These are phyloP conservation scores for Neoascia interrupta DNA, from an alignment of 2,888 invertebrate species.

Conservation along the genomic window DNA sequence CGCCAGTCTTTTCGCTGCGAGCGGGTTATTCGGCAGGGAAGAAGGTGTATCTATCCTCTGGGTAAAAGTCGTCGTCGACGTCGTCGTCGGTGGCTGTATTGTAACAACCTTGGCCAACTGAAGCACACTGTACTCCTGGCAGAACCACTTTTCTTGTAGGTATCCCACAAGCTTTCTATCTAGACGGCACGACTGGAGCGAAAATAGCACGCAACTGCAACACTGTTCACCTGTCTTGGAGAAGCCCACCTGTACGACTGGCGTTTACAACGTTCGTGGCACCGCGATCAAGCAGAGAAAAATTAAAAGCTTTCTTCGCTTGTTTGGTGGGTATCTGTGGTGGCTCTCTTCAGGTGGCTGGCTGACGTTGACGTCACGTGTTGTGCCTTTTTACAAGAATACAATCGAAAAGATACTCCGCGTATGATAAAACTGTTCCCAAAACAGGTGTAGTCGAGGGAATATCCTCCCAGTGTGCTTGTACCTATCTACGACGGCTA, in stretches of 20 bases:
- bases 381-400: background rate
- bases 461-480: constrained; percentile 17
- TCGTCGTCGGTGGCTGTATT: constrained; percentile 2
- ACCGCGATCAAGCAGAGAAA: constrained; percentile 22
- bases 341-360: constrained; percentile 40
- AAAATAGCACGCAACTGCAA: constrained; percentile 21
- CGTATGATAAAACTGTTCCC: constrained; percentile 7
- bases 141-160: constrained; percentile 26
- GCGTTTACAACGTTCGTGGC: constrained; percentile 54
- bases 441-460: constrained; percentile 34
- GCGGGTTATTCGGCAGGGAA: no score
- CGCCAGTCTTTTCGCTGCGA: background rate
- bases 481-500: constrained; percentile 22
- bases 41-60: constrained; percentile 23
- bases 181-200: background rate
- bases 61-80: constrained; percentile 46
- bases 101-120: constrained; percentile 61
- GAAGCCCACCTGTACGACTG: constrained; percentile 68
- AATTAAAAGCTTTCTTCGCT: constrained; percentile 63
- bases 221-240: constrained; percentile 59
- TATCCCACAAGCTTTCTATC: constrained; percentile 61
- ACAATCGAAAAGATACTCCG: no score
- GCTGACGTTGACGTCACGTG: constrained; percentile 47
- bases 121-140: constrained; percentile 22
- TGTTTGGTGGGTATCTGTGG: background rate